Conservation (phyloP, 2,888 invertebrate genomes). For the Matsumyia berberina region DNA sequence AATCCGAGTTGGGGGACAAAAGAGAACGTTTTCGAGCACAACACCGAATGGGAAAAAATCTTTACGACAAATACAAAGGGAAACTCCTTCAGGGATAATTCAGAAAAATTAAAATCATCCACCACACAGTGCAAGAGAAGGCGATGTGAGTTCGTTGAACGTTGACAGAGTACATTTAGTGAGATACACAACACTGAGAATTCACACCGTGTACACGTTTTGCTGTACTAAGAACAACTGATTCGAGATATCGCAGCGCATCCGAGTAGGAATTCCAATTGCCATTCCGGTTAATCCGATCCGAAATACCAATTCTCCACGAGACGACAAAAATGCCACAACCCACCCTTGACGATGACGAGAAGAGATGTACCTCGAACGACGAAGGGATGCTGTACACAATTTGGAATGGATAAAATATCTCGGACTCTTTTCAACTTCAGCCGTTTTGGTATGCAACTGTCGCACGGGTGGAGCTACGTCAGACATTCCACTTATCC, state of each 20-base stretch:
- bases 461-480: constrained; percentile 71
- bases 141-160: constrained; percentile 72
- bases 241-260: constrained; percentile 69
- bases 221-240: constrained; percentile 75
- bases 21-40: constrained; percentile 15
- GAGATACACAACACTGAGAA: constrained; percentile 55
- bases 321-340: constrained; percentile 71
- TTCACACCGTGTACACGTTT: constrained; percentile 74
- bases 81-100: constrained; percentile 41
- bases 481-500: constrained; percentile 39
- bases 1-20: constrained; percentile 20
- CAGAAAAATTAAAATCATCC: constrained; percentile 55
- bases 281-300: constrained; percentile 73
- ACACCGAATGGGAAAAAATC: constrained; percentile 22
- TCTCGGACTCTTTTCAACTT: constrained; percentile 49
- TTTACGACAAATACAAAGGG: constrained; percentile 15
- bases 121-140: constrained; percentile 50
- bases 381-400: constrained; percentile 59
- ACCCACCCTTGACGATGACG: constrained; percentile 71
- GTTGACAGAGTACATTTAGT: constrained; percentile 47
- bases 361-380: constrained; percentile 16
- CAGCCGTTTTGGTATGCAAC: background rate
- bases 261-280: constrained; percentile 75
- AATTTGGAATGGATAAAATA: constrained; percentile 37
- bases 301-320: constrained; percentile 54